phyloP scores from a whole-genome alignment of 1,140 invertebrate genomes.

The Harpegnathos saltator region DNA sequence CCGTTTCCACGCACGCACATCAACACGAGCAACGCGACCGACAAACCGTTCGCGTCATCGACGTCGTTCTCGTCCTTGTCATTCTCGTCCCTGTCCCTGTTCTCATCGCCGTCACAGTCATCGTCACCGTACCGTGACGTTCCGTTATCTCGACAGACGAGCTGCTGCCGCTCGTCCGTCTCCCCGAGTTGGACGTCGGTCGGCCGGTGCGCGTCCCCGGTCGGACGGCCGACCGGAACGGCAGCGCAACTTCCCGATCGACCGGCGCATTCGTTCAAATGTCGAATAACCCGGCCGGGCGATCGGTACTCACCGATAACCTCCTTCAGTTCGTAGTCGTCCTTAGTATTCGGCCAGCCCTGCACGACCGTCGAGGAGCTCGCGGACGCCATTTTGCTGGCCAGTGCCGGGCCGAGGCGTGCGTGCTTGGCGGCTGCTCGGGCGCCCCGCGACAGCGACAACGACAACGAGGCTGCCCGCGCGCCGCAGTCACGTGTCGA shows the following conservation, averaged over 20 bases:
- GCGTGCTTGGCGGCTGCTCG: conserved; percentile 77
- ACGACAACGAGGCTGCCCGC: conserved; percentile 33
- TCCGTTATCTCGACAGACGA: not conserved
- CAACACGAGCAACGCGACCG: not conserved
- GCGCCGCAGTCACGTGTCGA: conserved; percentile 55
- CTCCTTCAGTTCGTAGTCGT: conserved; percentile 97
- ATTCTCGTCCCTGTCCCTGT: too few species aligned
- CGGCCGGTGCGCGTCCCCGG: not conserved
- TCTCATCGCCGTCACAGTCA: not conserved
- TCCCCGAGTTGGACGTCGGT: not conserved
- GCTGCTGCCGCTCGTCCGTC: not conserved
- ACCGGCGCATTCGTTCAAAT: not conserved
- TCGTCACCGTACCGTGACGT: not conserved
- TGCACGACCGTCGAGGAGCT: conserved; percentile 87
- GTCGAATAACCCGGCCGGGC: not conserved
- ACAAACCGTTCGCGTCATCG: too few species aligned
- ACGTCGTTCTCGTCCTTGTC: too few species aligned
- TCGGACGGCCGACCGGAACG: not conserved
- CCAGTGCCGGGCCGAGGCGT: conserved; percentile 87
- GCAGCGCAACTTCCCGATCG: not conserved
- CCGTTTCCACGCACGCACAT: too few species aligned
- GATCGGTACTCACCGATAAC: conserved; percentile 92
- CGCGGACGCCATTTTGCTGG: conserved; percentile 90
- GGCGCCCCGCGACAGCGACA: conserved; percentile 72
- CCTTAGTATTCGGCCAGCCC: conserved; percentile 96